A percentile compares a stretch with the other conserved stretches of the same genome.
Conservation (phyloP, 2,888 invertebrate species). For the Hemaris fuciformis region DNA sequence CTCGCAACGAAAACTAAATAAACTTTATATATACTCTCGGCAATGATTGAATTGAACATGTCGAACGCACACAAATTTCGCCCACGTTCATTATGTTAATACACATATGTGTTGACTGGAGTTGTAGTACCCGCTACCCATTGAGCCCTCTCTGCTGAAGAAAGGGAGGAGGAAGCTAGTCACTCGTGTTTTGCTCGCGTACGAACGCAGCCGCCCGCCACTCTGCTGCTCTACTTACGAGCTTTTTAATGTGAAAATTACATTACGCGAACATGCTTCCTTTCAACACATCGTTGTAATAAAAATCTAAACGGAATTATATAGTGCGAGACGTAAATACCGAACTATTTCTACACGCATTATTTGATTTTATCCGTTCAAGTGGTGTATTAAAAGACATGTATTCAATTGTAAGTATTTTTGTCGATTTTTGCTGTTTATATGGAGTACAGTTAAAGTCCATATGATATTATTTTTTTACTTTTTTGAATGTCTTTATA, state of each 20-base stretch:
- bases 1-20: not conserved
- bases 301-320: constrained; percentile 2
- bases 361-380: constrained; percentile 3
- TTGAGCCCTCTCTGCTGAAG: constrained; percentile 10
- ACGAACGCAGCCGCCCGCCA: constrained; percentile 22
- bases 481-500: not conserved
- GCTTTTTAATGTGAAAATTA: not conserved
- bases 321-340: not conserved
- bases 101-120: not conserved
- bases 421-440: not conserved
- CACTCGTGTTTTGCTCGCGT: constrained; percentile 31
- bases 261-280: not conserved
- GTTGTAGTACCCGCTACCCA: not conserved
- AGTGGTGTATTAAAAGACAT: not conserved
- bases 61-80: not conserved
- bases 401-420: constrained; percentile 5
- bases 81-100: not conserved
- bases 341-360: not conserved
- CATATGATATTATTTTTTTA: not conserved
- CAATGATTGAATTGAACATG: not conserved
- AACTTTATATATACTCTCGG: not conserved
- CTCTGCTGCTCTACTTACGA: constrained; percentile 1
- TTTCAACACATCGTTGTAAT: not conserved
- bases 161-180: constrained; percentile 26
- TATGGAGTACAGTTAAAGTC: not conserved